Percentiles rank a stretch among this genome's conserved stretches.
Evolutionary conservation across 2,888 invertebrate genomes (phyloP).

Genomic region (Latheticus oryzae): DNA sequence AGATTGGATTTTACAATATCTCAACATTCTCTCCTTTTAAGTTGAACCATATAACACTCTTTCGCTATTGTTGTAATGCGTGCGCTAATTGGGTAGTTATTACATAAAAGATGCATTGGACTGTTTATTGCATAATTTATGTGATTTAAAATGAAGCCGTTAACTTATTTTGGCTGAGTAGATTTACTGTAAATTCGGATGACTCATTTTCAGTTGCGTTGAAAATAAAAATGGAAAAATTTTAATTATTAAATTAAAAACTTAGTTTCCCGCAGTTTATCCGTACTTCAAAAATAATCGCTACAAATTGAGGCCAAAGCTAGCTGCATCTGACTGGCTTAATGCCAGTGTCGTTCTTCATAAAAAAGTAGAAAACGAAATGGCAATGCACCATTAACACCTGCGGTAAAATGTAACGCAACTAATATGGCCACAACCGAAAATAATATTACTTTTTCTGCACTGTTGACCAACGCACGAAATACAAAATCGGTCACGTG

Average conservation of each 20-base stretch:
- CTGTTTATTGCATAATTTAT: conserved; percentile 12
- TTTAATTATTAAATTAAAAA: no score
- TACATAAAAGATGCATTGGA: conserved; percentile 6
- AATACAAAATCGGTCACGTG: conserved; percentile 1
- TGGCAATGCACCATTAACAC: conserved; percentile 18
- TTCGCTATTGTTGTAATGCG: conserved; percentile 10
- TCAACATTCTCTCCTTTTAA: no score
- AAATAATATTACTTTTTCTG: no score
- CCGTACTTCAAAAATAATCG: conserved; percentile 29
- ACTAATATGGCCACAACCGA: no score
- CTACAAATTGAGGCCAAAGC: conserved; percentile 20
- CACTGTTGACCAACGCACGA: no score
- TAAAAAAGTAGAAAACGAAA: conserved; percentile 7
- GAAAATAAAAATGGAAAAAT: conserved; percentile 4
- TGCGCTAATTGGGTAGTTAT: background rate
- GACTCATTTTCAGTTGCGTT: background rate
- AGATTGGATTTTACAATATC: no score
- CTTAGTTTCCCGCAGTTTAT: no score
- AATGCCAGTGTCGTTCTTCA: conserved; percentile 8
- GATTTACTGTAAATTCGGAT: background rate
- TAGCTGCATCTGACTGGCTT: conserved; percentile 15
- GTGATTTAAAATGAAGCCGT: conserved; percentile 4
- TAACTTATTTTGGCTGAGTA: conserved; percentile 1
- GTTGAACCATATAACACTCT: conserved; percentile 11
- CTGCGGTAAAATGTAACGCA: conserved; percentile 9